Conservation (phyloP, 1,140 invertebrate species). For the Drosophila bocki region DNA sequence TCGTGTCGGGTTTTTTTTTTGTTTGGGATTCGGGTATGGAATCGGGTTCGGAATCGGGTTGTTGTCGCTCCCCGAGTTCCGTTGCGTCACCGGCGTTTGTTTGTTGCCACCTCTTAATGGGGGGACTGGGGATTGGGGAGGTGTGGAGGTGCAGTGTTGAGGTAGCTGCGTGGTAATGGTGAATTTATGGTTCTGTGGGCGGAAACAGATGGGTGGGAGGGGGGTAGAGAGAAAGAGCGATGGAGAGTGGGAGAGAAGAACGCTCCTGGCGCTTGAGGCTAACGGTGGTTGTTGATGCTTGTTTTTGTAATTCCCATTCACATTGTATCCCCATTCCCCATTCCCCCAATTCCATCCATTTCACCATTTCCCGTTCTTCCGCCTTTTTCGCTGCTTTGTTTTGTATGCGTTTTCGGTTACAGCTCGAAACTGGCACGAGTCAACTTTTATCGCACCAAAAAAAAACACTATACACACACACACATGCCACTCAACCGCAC, state of each 20-base stretch:
- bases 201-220: constrained; percentile 18
- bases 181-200: constrained; percentile 66
- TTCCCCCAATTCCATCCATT: neutral
- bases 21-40: constrained; percentile 8
- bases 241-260: constrained; percentile 2
- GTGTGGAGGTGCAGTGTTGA: constrained; percentile 54
- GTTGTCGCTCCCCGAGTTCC: constrained; percentile 57
- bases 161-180: constrained; percentile 70
- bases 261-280: constrained; percentile 49
- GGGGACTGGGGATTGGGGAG: neutral
- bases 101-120: constrained; percentile 43
- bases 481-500: constrained; percentile 44
- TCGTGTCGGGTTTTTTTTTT: constrained; percentile 6
- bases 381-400: constrained; percentile 34
- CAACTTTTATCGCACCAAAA: constrained; percentile 67
- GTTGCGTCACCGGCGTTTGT: constrained; percentile 70
- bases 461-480: constrained; percentile 43
- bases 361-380: neutral
- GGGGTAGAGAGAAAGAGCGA: neutral
- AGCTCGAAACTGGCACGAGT: constrained; percentile 76
- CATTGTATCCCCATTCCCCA: constrained; percentile 52
- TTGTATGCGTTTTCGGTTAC: constrained; percentile 65
- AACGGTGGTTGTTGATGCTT: constrained; percentile 70
- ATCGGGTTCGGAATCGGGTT: constrained; percentile 18
- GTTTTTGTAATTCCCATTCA: constrained; percentile 72